Percentiles rank a stretch among this genome's conserved stretches.
Evolutionary conservation across 2,113 vertebrate genomes (phyloP).

Genomic region (Pycnonotus jocosus): DNA sequence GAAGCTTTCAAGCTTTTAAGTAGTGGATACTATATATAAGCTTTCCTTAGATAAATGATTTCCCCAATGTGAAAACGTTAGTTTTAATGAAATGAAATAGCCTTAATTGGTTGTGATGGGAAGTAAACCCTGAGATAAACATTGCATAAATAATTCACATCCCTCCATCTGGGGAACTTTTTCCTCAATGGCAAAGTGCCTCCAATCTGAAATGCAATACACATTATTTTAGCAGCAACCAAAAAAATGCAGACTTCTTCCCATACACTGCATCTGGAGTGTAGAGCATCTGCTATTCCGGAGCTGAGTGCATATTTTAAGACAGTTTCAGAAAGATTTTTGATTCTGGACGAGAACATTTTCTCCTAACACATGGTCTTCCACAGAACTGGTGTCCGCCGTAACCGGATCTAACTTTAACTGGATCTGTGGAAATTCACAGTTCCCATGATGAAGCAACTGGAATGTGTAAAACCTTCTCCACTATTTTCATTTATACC

Average conservation of each 20-base stretch:
- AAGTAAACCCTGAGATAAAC: conserved; percentile 78
- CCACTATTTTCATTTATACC: background rate
- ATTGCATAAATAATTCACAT: conserved; percentile 75
- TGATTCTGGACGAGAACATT: background rate
- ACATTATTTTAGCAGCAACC: conserved; percentile 28
- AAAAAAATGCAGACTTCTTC: background rate
- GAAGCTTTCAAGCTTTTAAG: conserved; percentile 45
- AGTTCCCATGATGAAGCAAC: background rate
- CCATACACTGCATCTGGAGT: background rate
- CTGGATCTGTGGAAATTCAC: background rate
- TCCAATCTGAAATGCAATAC: conserved; percentile 48
- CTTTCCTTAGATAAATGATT: conserved; percentile 71
- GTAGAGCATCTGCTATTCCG: background rate
- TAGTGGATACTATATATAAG: conserved; percentile 43
- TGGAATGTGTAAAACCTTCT: background rate
- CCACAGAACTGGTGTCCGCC: background rate
- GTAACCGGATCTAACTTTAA: background rate
- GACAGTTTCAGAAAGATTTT: background rate
- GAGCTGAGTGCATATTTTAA: conserved; percentile 20
- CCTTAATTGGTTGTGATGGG: conserved; percentile 77
- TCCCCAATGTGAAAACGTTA: conserved; percentile 71
- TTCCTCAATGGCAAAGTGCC: conserved; percentile 57
- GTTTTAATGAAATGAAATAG: conserved; percentile 77
- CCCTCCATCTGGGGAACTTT: conserved; percentile 72
- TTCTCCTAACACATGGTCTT: background rate